These are phyloP conservation scores for Psephotus haematonotus DNA, from an alignment of 2,113 vertebrate genomes.

Conservation along the genomic window DNA sequence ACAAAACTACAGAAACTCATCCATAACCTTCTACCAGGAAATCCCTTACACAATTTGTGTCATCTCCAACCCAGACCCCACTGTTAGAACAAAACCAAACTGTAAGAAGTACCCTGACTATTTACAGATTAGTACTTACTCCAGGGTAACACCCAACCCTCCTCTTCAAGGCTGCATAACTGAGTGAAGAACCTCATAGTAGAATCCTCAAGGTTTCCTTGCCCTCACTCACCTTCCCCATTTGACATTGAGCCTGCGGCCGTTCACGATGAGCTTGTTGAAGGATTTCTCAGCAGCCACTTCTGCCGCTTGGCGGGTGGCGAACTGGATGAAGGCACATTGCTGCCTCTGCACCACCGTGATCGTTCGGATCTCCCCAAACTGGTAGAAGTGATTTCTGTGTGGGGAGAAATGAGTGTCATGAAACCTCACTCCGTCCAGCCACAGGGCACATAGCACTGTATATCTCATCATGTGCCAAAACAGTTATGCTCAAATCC, in stretches of 20 bases:
- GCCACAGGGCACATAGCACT: neutral
- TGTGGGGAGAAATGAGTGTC: neutral
- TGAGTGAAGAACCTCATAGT: neutral
- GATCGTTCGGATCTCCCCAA: conserved; percentile 95
- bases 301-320: conserved; percentile 90
- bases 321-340: conserved; percentile 98
- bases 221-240: conserved; percentile 88
- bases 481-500: neutral
- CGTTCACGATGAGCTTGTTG: conserved; percentile 97
- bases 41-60: neutral
- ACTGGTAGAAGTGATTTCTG: conserved; percentile 98
- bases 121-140: neutral
- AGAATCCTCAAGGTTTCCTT: neutral
- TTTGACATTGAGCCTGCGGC: conserved; percentile 95
- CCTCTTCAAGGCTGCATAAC: neutral
- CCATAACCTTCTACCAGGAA: neutral
- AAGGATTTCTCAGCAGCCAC: conserved; percentile 97
- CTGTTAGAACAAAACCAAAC: neutral
- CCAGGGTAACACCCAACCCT: neutral
- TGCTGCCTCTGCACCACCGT: conserved; percentile 97
- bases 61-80: neutral
- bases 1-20: neutral
- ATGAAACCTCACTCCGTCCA: neutral
- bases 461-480: neutral
- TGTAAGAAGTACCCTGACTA: neutral